Conservation (phyloP, 2,888 invertebrate species). For the Amiota communis region DNA sequence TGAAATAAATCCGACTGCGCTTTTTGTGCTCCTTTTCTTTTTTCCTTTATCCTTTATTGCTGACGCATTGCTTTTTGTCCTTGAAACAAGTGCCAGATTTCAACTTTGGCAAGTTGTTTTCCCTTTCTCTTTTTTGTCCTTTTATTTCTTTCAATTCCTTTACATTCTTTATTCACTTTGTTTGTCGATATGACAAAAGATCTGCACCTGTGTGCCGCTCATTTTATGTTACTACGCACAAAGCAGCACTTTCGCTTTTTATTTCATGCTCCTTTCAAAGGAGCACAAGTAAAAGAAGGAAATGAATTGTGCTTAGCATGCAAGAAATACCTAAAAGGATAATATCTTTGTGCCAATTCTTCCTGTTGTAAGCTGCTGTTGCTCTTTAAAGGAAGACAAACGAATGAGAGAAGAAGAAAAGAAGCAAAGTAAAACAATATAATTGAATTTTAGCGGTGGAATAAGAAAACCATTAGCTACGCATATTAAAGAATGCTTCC, state of each 20-base stretch:
- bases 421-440: background rate
- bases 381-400: no score
- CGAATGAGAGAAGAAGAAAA: background rate
- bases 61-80: slow-evolving; percentile 26
- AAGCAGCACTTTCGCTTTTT: slow-evolving; percentile 64
- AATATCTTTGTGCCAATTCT: background rate
- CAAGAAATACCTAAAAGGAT: background rate
- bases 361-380: no score
- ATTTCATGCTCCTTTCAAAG: background rate
- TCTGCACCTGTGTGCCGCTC: slow-evolving; percentile 6
- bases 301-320: slow-evolving; percentile 1
- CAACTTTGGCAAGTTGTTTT: slow-evolving; percentile 26
- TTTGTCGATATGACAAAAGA: slow-evolving; percentile 8
- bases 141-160: slow-evolving; percentile 4
- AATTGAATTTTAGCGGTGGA: slow-evolving; percentile 8
- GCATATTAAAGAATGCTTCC: background rate
- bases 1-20: slow-evolving; percentile 12
- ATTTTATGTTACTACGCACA: slow-evolving; percentile 44
- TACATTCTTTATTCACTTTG: slow-evolving; percentile 3
- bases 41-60: slow-evolving; percentile 1
- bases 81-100: slow-evolving; percentile 26
- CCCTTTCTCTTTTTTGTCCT: background rate
- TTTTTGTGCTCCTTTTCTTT: background rate
- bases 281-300: no score
- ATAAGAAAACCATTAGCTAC: slow-evolving; percentile 16